phyloP scores from a whole-genome alignment of 2,113 vertebrate species.

The Coreoperca whiteheadi region DNA sequence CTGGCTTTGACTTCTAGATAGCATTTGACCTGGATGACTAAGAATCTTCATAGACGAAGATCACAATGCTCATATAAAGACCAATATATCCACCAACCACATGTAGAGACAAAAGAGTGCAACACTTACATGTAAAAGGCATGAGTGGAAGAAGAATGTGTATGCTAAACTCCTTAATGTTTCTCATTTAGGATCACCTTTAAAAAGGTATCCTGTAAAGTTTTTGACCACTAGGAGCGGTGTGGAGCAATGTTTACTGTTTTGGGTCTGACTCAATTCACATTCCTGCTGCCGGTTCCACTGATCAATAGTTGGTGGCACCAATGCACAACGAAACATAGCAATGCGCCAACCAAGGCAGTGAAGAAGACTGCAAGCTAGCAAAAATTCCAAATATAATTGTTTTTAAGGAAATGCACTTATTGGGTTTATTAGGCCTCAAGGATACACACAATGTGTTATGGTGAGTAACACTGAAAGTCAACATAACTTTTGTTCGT shows the following conservation, averaged over 20 bases:
- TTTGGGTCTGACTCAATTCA: background rate
- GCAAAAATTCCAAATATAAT: background rate
- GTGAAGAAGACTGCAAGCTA: background rate
- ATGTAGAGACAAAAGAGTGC: background rate
- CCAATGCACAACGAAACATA: background rate
- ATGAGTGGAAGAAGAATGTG: background rate
- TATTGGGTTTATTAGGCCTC: background rate
- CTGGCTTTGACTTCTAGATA: background rate
- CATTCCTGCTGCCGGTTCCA: background rate
- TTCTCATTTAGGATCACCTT: background rate
- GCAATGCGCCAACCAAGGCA: background rate
- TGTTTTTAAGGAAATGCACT: too few relatives aligned
- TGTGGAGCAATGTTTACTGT: background rate
- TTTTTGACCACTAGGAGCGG: background rate
- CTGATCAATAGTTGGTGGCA: background rate
- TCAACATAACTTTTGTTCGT: background rate
- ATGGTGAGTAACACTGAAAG: background rate
- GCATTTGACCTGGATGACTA: conserved; percentile 26
- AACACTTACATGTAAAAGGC: background rate
- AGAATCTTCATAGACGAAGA: conserved; percentile 6
- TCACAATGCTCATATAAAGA: background rate
- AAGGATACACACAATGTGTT: background rate
- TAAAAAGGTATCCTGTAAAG: background rate
- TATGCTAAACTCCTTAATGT: background rate
- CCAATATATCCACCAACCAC: background rate